These are phyloP conservation scores for Umimayanthus kanabou DNA, from an alignment of 92 coral and sea anemone species.

Conservation along the genomic window DNA sequence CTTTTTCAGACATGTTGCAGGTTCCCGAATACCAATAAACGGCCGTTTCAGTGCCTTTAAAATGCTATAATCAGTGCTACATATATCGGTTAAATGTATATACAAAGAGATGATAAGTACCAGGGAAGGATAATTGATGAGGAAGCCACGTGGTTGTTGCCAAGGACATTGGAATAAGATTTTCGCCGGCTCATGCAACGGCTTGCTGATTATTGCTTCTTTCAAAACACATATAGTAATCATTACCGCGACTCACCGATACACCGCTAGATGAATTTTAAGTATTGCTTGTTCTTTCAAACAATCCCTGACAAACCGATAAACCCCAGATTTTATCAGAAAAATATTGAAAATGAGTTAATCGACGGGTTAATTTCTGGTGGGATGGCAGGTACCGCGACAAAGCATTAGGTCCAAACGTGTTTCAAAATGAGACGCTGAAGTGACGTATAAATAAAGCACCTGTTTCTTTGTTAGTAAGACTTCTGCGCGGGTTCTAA, in stretches of 20 bases:
- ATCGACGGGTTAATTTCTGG: background rate
- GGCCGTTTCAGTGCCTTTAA: background rate
- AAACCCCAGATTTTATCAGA: too few species aligned
- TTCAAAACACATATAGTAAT: too few species aligned
- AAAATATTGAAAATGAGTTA: background rate
- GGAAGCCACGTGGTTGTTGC: too few species aligned
- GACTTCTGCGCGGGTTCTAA: background rate
- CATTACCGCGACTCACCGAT: too few species aligned
- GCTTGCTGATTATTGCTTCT: too few species aligned
- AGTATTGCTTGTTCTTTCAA: too few species aligned
- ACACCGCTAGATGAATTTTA: too few species aligned
- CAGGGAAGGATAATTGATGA: background rate
- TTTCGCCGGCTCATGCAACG: too few species aligned
- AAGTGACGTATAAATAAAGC: slow-evolving; percentile 6
- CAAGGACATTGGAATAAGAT: too few species aligned
- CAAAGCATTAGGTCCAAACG: background rate
- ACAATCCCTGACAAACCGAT: background rate
- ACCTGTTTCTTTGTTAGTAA: slow-evolving; percentile 10
- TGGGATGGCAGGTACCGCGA: background rate
- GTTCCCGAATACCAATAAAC: background rate
- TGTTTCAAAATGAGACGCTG: background rate
- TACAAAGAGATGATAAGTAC: background rate
- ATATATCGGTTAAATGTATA: too few species aligned
- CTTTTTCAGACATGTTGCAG: background rate
- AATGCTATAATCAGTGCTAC: background rate